These are phyloP conservation scores for Eupristina koningsbergeri DNA, from an alignment of 1,140 invertebrate species.

Conservation along the genomic window DNA sequence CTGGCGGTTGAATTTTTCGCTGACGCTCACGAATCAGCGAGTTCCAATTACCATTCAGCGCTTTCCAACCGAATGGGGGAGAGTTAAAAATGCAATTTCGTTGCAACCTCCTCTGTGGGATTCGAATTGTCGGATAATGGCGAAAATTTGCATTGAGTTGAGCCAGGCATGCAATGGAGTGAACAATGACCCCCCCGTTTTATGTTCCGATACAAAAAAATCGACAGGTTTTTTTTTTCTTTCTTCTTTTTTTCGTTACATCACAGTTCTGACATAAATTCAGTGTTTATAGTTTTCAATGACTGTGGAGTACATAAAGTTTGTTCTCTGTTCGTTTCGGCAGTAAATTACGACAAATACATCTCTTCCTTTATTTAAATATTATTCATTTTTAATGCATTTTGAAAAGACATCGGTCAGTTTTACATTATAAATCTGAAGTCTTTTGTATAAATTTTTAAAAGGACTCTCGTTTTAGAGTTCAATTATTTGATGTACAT, in stretches of 20 bases:
- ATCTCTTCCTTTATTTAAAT: no score
- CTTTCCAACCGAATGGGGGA: background rate
- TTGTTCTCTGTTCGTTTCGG: background rate
- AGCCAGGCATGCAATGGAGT: background rate
- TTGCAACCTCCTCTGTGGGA: slow-evolving; percentile 3
- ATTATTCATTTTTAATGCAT: no score
- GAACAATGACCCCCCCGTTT: slow-evolving; percentile 11
- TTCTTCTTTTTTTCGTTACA: background rate
- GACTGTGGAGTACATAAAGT: background rate
- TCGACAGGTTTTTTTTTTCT: background rate
- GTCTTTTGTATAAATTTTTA: no score
- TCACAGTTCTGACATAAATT: background rate
- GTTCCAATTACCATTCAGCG: slow-evolving; percentile 28
- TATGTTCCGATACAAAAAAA: slow-evolving; percentile 8
- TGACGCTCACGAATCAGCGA: slow-evolving; percentile 31
- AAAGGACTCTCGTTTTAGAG: no score
- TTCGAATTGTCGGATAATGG: slow-evolving; percentile 28
- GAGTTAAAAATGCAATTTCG: slow-evolving; percentile 41
- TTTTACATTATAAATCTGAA: no score
- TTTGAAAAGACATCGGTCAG: no score
- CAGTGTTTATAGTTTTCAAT: background rate
- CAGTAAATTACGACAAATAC: background rate
- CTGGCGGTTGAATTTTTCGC: slow-evolving; percentile 33
- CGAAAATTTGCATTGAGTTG: slow-evolving; percentile 24
- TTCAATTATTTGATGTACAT: no score